phyloP scores from a whole-genome alignment of 2,797 vertebrate genomes.

The Mormyrus proboscirostris region DNA sequence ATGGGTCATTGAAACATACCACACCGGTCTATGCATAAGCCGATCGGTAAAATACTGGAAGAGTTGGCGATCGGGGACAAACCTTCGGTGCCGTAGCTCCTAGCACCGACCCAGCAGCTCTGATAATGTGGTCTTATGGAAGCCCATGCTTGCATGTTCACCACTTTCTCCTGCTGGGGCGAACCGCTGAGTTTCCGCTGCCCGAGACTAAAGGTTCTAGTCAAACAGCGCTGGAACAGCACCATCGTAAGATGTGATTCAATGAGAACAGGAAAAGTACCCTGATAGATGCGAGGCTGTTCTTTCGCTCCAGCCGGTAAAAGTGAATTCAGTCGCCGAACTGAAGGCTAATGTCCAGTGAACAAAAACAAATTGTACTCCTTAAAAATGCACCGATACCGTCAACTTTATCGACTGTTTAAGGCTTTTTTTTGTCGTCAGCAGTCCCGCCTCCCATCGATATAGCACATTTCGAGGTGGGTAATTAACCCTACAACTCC shows the following conservation, averaged over 20 bases:
- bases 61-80: not conserved
- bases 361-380: not conserved
- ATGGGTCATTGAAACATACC: not conserved
- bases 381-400: not conserved
- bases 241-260: not conserved
- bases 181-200: not conserved
- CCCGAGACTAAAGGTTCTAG: not conserved
- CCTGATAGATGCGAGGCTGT: not conserved
- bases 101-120: not conserved
- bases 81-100: constrained; percentile 17
- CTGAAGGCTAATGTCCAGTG: not conserved
- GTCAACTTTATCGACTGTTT: not conserved
- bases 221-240: constrained; percentile 19
- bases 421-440: not conserved
- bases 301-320: not conserved
- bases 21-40: not conserved
- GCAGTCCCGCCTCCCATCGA: not conserved
- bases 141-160: not conserved
- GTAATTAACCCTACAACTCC: not conserved
- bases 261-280: not conserved
- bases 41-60: not conserved
- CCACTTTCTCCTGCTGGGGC: not conserved
- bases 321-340: not conserved
- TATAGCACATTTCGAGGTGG: not conserved
- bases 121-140: not conserved